Evolutionary conservation across 2,113 vertebrate genomes (phyloP).

Genomic region (Lepus timidus): DNA sequence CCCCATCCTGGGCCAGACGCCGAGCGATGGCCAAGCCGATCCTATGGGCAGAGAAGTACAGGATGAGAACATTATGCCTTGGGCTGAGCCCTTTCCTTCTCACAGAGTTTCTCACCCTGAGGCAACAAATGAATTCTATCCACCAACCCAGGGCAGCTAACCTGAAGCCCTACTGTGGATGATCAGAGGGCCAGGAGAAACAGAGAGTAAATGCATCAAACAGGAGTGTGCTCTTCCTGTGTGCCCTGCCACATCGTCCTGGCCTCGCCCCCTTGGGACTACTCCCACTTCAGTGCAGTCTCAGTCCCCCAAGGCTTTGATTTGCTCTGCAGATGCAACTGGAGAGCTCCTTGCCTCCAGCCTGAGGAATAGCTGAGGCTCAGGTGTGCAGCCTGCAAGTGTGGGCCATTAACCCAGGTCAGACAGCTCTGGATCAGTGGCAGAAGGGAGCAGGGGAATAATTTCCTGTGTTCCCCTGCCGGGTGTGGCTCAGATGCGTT

Average conservation of each 20-base stretch:
- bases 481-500: neutral
- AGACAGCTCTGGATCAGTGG: neutral
- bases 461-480: neutral
- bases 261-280: neutral
- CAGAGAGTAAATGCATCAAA: neutral
- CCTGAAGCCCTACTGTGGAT: neutral
- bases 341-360: neutral
- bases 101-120: neutral
- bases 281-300: neutral
- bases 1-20: constrained; percentile 89
- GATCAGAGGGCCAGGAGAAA: neutral
- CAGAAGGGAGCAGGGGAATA: neutral
- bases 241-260: neutral
- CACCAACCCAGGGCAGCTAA: neutral
- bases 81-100: neutral
- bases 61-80: neutral
- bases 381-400: neutral
- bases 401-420: neutral
- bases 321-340: neutral
- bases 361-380: neutral
- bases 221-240: neutral
- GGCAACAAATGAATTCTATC: neutral
- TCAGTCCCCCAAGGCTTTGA: neutral
- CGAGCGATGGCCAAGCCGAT: constrained; percentile 90
- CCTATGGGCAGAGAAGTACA: constrained; percentile 71